Percentiles rank a stretch among this genome's conserved stretches.
Conservation (phyloP, 2,888 invertebrate species). For the Phrixothrix hirtus region DNA sequence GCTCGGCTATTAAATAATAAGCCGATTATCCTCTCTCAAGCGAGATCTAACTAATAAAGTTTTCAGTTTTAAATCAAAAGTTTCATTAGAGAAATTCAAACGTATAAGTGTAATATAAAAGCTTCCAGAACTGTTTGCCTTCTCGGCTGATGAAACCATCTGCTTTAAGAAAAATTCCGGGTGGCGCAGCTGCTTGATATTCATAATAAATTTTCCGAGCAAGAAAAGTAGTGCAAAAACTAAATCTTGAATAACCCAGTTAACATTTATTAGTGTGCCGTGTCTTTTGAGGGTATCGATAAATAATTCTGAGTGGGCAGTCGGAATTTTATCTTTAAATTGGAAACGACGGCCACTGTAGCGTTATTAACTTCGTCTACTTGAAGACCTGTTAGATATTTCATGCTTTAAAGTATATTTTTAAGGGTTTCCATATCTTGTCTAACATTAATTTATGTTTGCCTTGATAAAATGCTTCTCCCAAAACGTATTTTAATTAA, state of each 20-base stretch:
- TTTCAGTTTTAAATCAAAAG: constrained; percentile 11
- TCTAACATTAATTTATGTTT: no score
- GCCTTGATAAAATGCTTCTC: no score
- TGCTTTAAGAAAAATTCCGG: constrained; percentile 26
- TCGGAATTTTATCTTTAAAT: constrained; percentile 14
- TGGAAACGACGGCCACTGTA: not conserved
- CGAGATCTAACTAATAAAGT: constrained; percentile 12
- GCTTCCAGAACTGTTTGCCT: constrained; percentile 9
- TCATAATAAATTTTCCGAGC: constrained; percentile 28
- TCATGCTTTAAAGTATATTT: not conserved
- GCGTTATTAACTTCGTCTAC: not conserved
- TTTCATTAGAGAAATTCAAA: constrained; percentile 15
- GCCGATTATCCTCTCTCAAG: constrained; percentile 7
- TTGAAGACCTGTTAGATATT: not conserved
- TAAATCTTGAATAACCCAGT: constrained; percentile 29
- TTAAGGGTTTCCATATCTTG: not conserved
- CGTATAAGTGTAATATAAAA: constrained; percentile 10
- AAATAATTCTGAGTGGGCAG: constrained; percentile 27
- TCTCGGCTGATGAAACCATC: constrained; percentile 33
- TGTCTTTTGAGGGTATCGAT: constrained; percentile 27
- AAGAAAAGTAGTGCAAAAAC: constrained; percentile 33
- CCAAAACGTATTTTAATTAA: no score
- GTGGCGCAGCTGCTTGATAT: constrained; percentile 30
- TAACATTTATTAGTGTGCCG: constrained; percentile 33
- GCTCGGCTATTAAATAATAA: constrained; percentile 5